Conservation (phyloP, 1,140 invertebrate species). For the Habropoda laboriosa region DNA sequence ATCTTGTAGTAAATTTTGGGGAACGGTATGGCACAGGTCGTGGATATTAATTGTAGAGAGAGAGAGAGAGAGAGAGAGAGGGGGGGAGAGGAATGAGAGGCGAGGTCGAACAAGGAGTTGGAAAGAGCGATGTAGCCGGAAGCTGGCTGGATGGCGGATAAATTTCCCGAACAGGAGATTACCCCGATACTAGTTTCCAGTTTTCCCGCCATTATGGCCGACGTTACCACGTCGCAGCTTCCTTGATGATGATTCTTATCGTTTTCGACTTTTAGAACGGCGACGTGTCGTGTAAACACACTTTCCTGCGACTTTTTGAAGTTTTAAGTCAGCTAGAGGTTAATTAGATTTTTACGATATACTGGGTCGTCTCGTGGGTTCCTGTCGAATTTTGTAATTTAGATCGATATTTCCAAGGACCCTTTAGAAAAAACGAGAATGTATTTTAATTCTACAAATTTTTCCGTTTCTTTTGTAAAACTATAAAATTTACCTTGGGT, state of each 20-base stretch:
- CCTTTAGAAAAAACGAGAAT: no score
- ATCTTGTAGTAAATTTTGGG: conserved; percentile 58
- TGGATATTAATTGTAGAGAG: conserved; percentile 67
- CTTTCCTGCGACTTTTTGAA: no score
- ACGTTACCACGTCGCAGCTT: conserved; percentile 42
- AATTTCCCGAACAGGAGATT: conserved; percentile 77
- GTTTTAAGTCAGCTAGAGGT: no score
- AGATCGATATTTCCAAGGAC: no score
- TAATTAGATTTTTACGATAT: no score
- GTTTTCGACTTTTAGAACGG: conserved; percentile 44
- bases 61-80: no score
- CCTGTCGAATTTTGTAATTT: no score
- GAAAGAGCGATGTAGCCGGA: conserved; percentile 63
- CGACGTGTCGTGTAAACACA: background rate
- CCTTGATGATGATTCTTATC: conserved; percentile 32
- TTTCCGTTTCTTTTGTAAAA: no score
- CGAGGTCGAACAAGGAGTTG: conserved; percentile 56
- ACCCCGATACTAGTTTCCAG: conserved; percentile 70
- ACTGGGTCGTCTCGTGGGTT: no score
- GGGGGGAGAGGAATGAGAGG: no score
- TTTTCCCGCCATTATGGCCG: conserved; percentile 63
- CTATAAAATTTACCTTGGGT: no score
- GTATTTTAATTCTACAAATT: no score
- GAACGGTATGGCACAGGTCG: conserved; percentile 28
- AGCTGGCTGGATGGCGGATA: conserved; percentile 72